Conservation (phyloP, 1,140 invertebrate genomes). For the Artemia franciscana region DNA sequence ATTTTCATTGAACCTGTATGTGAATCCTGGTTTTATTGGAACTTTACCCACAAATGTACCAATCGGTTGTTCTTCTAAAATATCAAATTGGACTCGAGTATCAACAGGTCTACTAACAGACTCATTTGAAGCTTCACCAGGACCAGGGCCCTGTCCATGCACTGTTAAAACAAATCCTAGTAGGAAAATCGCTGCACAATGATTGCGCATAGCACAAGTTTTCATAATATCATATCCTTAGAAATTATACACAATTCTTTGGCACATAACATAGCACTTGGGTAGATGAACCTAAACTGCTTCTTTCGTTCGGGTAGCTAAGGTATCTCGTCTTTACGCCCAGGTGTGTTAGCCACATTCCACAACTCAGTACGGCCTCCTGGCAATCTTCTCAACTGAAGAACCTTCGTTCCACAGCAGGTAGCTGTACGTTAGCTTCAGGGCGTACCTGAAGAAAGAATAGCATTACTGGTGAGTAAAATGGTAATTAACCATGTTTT, state of each 20-base stretch:
- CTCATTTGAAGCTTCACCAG: slow-evolving; percentile 12
- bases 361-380: slow-evolving; percentile 6
- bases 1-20: slow-evolving; percentile 71
- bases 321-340: slow-evolving; percentile 8
- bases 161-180: slow-evolving; percentile 11
- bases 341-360: slow-evolving; percentile 9
- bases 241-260: slow-evolving; percentile 1
- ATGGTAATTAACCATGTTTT: too few relatives aligned
- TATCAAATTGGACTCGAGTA: slow-evolving; percentile 55
- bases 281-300: slow-evolving; percentile 9
- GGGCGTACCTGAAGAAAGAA: neutral
- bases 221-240: slow-evolving; percentile 10
- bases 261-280: slow-evolving; percentile 8
- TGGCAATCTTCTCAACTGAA: neutral
- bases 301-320: slow-evolving; percentile 9
- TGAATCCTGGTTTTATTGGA: slow-evolving; percentile 61
- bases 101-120: slow-evolving; percentile 37
- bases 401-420: neutral
- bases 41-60: slow-evolving; percentile 60
- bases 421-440: neutral
- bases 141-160: slow-evolving; percentile 17
- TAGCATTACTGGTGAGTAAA: too few relatives aligned
- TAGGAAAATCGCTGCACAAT: slow-evolving; percentile 12
- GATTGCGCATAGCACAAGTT: slow-evolving; percentile 9
- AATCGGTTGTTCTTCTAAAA: slow-evolving; percentile 52